phyloP scores from a whole-genome alignment of 2,888 invertebrate genomes.

The Linhomoeus sp. region DNA sequence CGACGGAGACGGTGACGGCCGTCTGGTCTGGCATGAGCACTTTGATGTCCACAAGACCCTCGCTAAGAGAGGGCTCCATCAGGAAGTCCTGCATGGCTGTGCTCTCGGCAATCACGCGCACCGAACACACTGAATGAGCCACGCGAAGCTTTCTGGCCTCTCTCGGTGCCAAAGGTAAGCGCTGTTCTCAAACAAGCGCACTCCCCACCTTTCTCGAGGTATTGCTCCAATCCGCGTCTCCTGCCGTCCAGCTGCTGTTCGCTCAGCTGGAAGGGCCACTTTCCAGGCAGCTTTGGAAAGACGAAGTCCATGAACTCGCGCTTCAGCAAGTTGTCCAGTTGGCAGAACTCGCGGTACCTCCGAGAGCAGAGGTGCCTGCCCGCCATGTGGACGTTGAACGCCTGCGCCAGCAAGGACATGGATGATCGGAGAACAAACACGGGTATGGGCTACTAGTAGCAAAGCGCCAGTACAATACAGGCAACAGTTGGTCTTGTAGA shows the following conservation, averaged over 20 bases:
- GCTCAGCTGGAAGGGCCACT: slow-evolving; percentile 92
- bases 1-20: slow-evolving; percentile 65
- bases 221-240: slow-evolving; percentile 80
- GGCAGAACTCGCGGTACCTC: slow-evolving; percentile 81
- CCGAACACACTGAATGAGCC: slow-evolving; percentile 67
- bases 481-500: too few relatives aligned
- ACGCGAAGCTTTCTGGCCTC: too few relatives aligned
- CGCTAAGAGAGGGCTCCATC: slow-evolving; percentile 52
- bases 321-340: slow-evolving; percentile 43
- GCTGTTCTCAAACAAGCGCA: too few relatives aligned
- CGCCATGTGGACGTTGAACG: slow-evolving; percentile 96
- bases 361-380: slow-evolving; percentile 88
- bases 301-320: slow-evolving; percentile 41
- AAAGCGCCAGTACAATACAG: too few relatives aligned
- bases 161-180: too few relatives aligned
- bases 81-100: slow-evolving; percentile 93
- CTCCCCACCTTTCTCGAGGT: slow-evolving; percentile 57
- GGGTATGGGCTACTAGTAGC: too few relatives aligned
- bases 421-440: too few relatives aligned
- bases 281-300: slow-evolving; percentile 84
- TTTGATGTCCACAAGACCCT: slow-evolving; percentile 40
- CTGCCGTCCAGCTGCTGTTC: slow-evolving; percentile 91
- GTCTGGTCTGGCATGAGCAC: slow-evolving; percentile 72
- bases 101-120: slow-evolving; percentile 87
- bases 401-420: slow-evolving; percentile 25